Percentiles rank a stretch among this genome's conserved stretches.
Conservation (phyloP, 2,797 vertebrate species). For the Onychomys leucogaster region DNA sequence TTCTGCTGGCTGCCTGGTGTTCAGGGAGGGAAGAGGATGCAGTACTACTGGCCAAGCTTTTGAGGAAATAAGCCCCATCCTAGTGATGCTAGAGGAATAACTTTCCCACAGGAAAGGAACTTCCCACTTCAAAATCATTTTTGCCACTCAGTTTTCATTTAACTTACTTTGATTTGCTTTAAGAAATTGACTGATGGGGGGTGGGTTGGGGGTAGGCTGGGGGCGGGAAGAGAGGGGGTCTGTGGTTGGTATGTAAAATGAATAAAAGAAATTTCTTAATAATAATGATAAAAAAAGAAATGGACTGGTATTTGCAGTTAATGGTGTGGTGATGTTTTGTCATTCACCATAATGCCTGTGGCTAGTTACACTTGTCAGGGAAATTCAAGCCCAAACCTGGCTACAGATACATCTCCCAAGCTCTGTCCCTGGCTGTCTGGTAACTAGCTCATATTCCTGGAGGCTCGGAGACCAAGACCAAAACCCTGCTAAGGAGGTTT, state of each 20-base stretch:
- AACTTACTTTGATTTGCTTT: constrained; percentile 17
- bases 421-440: not conserved
- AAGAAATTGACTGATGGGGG: not conserved
- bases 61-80: not conserved
- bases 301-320: not conserved
- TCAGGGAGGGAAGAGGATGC: not conserved
- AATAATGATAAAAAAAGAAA: not conserved
- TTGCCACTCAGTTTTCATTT: not conserved
- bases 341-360: not conserved
- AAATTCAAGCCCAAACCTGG: constrained; percentile 34
- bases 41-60: not conserved
- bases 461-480: not conserved
- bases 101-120: not conserved
- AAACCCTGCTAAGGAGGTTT: not conserved
- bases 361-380: constrained; percentile 9
- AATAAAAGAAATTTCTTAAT: too few species aligned
- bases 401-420: not conserved
- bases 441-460: not conserved
- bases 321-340: not conserved
- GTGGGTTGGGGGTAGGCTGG: too few species aligned
- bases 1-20: not conserved
- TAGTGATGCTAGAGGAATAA: not conserved
- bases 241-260: too few species aligned
- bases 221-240: too few species aligned
- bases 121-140: not conserved